Evolutionary conservation across 2,797 vertebrate species (phyloP).

Genomic region (Gobionotothen gibberifrons): DNA sequence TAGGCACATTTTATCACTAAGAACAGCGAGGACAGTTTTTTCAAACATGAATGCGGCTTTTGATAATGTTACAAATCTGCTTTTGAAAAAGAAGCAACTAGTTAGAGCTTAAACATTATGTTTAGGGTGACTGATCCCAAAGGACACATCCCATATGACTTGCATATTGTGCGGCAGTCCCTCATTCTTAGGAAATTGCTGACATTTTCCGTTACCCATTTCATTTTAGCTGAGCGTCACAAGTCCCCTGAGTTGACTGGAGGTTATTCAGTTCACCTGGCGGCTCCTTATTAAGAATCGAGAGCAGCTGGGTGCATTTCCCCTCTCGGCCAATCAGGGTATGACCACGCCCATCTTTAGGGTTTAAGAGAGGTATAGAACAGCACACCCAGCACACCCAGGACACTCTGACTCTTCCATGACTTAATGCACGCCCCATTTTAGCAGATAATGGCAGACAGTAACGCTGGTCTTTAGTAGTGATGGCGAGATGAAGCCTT

Average conservation of each 20-base stretch:
- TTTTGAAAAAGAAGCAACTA: background rate
- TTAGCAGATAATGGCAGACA: too few species aligned
- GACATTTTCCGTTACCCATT: background rate
- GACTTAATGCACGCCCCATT: too few species aligned
- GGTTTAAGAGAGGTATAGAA: too few species aligned
- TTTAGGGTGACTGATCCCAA: background rate
- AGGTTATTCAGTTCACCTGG: background rate
- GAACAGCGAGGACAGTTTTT: slow-evolving; percentile 1
- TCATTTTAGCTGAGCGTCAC: background rate
- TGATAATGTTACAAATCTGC: slow-evolving; percentile 2
- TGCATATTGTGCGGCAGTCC: too few species aligned
- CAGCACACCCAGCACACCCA: too few species aligned
- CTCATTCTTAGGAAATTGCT: background rate
- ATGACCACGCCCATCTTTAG: too few species aligned
- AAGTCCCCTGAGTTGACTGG: background rate
- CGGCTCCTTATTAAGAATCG: too few species aligned
- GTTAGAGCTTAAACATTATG: background rate
- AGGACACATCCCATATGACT: background rate
- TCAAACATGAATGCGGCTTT: background rate
- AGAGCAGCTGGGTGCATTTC: too few species aligned
- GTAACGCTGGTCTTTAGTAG: too few species aligned
- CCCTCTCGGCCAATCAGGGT: too few species aligned
- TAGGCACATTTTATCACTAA: slow-evolving; percentile 12
- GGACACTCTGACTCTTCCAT: too few species aligned
- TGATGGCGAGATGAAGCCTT: too few species aligned